These are phyloP conservation scores for Dermolepida albohirtum DNA, from an alignment of 2,888 invertebrate species.

Conservation along the genomic window DNA sequence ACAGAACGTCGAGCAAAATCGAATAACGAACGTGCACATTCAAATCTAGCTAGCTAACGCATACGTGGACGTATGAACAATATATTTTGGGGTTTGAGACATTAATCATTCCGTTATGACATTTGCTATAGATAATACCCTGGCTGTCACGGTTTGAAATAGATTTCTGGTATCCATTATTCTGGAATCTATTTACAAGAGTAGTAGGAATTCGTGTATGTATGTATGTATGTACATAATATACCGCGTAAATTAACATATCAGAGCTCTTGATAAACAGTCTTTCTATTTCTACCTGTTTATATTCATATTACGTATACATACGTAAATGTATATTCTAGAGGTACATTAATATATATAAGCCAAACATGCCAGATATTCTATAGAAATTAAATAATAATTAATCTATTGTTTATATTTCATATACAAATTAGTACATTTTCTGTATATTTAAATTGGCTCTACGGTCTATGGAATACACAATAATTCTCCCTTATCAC, in stretches of 20 bases:
- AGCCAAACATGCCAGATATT: too few relatives aligned
- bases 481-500: too few relatives aligned
- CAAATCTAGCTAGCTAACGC: not conserved
- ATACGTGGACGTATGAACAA: not conserved
- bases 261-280: conserved; percentile 5
- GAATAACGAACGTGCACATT: conserved; percentile 10
- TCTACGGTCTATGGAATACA: too few relatives aligned
- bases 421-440: too few relatives aligned
- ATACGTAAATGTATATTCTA: not conserved
- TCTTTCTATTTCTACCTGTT: not conserved
- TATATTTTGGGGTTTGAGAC: conserved; percentile 24
- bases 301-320: not conserved
- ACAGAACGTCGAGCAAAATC: conserved; percentile 2
- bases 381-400: too few relatives aligned
- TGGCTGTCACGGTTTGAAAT: conserved; percentile 31
- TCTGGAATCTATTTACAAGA: conserved; percentile 24
- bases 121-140: conserved; percentile 32
- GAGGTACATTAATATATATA: too few relatives aligned
- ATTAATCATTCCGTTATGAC: conserved; percentile 39
- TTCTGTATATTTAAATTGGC: too few relatives aligned
- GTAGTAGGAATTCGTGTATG: not conserved
- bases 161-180: conserved; percentile 38
- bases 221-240: not conserved
- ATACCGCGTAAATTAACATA: conserved; percentile 18
- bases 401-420: too few relatives aligned